Conservation (phyloP, 2,797 vertebrate genomes). For the Steatocranus sp. region DNA sequence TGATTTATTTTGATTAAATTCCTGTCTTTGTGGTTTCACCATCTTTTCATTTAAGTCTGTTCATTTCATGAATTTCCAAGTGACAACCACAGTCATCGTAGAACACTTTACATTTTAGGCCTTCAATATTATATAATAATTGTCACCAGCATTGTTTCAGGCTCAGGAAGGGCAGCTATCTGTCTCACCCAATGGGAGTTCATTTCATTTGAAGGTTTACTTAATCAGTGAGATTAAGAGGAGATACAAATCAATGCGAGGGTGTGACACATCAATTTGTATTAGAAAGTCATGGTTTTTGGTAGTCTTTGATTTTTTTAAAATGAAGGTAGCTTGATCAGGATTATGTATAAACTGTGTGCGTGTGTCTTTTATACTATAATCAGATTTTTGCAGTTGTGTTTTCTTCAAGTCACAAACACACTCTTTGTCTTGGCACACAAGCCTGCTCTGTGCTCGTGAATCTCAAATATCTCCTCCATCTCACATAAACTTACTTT, state of each 20-base stretch:
- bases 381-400: background rate
- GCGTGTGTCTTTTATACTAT: background rate
- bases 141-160: background rate
- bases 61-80: background rate
- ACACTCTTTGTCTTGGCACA: background rate
- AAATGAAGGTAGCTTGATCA: background rate
- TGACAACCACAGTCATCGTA: background rate
- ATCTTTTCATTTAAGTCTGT: background rate
- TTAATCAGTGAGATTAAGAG: background rate
- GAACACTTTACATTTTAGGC: background rate
- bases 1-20: background rate
- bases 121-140: background rate
- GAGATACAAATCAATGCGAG: background rate
- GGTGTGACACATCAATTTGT: background rate
- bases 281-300: background rate
- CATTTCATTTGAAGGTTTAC: background rate
- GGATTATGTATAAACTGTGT: background rate
- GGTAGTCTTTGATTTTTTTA: background rate
- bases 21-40: background rate
- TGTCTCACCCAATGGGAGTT: background rate
- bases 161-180: background rate
- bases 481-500: constrained; percentile 22
- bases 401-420: background rate
- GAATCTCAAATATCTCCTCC: constrained; percentile 13
- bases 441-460: background rate